Percentiles rank a stretch among this genome's conserved stretches.
Evolutionary conservation across 2,113 vertebrate genomes (phyloP).

Genomic region (Sinocyclocheilus grahami): DNA sequence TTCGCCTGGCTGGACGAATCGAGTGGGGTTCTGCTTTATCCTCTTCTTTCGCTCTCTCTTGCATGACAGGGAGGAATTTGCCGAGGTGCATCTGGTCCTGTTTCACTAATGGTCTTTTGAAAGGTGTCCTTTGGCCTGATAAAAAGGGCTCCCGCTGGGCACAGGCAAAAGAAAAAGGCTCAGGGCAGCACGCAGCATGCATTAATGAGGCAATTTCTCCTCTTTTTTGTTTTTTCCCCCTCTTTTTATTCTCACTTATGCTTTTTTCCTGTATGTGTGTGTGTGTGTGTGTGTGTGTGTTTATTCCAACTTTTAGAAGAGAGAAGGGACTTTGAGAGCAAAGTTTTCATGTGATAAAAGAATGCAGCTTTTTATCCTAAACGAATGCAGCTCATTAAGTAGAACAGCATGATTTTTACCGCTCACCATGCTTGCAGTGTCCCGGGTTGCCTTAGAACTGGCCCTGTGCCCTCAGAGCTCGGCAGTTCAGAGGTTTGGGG

Average conservation of each 20-base stretch:
- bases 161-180: conserved; percentile 54
- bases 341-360: conserved; percentile 28
- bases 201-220: conserved; percentile 63
- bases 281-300: conserved; percentile 20
- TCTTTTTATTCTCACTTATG: conserved; percentile 36
- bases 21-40: conserved; percentile 13
- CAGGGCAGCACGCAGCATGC: conserved; percentile 57
- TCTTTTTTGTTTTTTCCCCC: conserved; percentile 37
- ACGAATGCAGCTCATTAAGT: conserved; percentile 62
- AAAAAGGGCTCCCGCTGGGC: conserved; percentile 64
- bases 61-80: conserved; percentile 57
- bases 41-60: conserved; percentile 43
- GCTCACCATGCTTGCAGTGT: not conserved
- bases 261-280: conserved; percentile 15
- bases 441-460: conserved; percentile 38
- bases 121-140: conserved; percentile 69
- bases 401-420: conserved; percentile 31
- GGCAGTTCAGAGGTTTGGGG: conserved; percentile 19
- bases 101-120: conserved; percentile 66
- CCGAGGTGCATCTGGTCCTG: conserved; percentile 62
- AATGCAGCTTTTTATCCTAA: conserved; percentile 57
- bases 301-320: conserved; percentile 41
- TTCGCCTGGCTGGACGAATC: not conserved
- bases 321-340: conserved; percentile 46
- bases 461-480: not conserved